A percentile compares a stretch with the other conserved stretches of the same genome.
Conservation (phyloP, 2,888 invertebrate species). For the Rotaria socialis region DNA sequence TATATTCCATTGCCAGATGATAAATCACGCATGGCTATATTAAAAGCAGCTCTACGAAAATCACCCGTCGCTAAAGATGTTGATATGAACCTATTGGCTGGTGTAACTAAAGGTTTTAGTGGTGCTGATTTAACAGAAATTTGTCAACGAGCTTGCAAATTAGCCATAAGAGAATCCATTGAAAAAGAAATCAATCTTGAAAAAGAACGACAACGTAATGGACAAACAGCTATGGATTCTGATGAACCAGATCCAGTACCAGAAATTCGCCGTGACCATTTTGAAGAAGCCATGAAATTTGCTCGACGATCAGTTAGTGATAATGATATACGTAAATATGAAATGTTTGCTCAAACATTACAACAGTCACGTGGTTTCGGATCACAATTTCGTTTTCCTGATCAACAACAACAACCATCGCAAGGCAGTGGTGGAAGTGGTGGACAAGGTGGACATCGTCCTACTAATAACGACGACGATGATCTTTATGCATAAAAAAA, state of each 20-base stretch:
- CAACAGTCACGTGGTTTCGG: slow-evolving; percentile 95
- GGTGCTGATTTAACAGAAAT: slow-evolving; percentile 98
- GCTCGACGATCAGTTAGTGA: slow-evolving; percentile 95
- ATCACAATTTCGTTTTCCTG: slow-evolving; percentile 39
- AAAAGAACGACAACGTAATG: slow-evolving; percentile 75
- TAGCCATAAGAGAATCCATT: slow-evolving; percentile 95
- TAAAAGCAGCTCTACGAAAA: slow-evolving; percentile 89
- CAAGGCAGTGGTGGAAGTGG: neutral
- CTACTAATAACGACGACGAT: neutral
- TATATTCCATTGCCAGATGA: slow-evolving; percentile 99
- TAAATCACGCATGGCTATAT: slow-evolving; percentile 89
- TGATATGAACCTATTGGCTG: slow-evolving; percentile 70
- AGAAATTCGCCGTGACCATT: slow-evolving; percentile 91
- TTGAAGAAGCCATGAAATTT: slow-evolving; percentile 98
- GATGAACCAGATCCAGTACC: slow-evolving; percentile 86
- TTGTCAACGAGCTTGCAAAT: slow-evolving; percentile 96
- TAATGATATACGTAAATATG: slow-evolving; percentile 98
- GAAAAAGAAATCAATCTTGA: slow-evolving; percentile 89
- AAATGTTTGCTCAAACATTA: slow-evolving; percentile 99
- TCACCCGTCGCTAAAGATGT: slow-evolving; percentile 89
- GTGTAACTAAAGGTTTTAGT: slow-evolving; percentile 84
- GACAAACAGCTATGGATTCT: slow-evolving; percentile 63
- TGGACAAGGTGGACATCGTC: slow-evolving; percentile 9
- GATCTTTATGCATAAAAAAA: neutral
- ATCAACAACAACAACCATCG: slow-evolving; percentile 35